Conservation (phyloP, 2,113 vertebrate genomes). For the Fukomys damarensis region DNA sequence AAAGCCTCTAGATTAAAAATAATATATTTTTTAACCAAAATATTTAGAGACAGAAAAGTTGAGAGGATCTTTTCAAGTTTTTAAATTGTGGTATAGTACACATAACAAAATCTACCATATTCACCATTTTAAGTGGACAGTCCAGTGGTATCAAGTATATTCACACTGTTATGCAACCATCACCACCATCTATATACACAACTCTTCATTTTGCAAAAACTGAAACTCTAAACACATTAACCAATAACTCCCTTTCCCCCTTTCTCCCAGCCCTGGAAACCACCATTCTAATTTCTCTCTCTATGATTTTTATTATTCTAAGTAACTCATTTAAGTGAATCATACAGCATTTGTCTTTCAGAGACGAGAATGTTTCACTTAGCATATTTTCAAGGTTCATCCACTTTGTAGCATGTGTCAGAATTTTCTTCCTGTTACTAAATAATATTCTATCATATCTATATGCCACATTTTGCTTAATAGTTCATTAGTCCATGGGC, state of each 20-base stretch:
- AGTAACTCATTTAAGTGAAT: background rate
- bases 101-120: background rate
- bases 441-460: background rate
- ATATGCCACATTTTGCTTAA: background rate
- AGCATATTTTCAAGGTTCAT: background rate
- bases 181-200: background rate
- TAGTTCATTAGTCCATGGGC: background rate
- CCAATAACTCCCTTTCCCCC: background rate
- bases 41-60: slow-evolving; percentile 28
- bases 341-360: background rate
- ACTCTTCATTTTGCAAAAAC: background rate
- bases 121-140: background rate
- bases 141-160: background rate
- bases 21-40: slow-evolving; percentile 40
- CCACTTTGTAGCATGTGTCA: background rate
- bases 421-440: background rate
- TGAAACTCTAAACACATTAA: background rate
- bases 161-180: background rate
- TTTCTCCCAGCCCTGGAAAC: background rate
- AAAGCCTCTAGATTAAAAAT: slow-evolving; percentile 49
- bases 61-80: background rate
- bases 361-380: background rate
- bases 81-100: background rate
- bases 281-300: background rate
- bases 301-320: background rate